Evolutionary conservation across 2,888 invertebrate genomes (phyloP).

Genomic region (Chrysolina americana): DNA sequence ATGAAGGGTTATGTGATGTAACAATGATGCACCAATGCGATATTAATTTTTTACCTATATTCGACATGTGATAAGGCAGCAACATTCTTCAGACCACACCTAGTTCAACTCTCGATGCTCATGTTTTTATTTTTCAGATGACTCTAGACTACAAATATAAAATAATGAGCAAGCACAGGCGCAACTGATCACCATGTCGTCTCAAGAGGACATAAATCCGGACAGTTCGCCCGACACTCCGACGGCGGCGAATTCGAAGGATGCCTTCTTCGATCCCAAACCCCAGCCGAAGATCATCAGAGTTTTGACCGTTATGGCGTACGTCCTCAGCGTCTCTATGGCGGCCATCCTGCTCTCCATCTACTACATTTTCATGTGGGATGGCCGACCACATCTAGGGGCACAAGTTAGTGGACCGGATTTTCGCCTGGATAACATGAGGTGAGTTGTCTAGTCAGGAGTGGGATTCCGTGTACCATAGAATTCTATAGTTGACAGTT

Average conservation of each 20-base stretch:
- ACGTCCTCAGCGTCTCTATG: constrained; percentile 88
- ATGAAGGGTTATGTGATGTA: too few species aligned
- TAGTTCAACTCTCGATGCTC: too few species aligned
- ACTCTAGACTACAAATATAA: not conserved
- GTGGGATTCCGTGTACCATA: too few species aligned
- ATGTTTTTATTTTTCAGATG: constrained; percentile 14
- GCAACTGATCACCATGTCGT: constrained; percentile 47
- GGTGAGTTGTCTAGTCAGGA: not conserved
- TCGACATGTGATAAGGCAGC: too few species aligned
- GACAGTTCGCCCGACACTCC: constrained; percentile 48
- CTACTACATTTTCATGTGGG: constrained; percentile 88
- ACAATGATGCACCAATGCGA: too few species aligned
- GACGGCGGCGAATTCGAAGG: constrained; percentile 45
- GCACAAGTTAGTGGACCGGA: constrained; percentile 37
- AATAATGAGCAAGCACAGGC: constrained; percentile 5
- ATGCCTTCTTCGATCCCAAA: constrained; percentile 59
- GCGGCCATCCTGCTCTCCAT: constrained; percentile 86
- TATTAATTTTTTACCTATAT: too few species aligned
- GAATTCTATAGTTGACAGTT: too few species aligned
- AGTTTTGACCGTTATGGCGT: constrained; percentile 84
- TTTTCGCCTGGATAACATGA: constrained; percentile 20
- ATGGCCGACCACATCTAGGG: constrained; percentile 73
- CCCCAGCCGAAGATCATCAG: constrained; percentile 70
- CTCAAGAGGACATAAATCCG: constrained; percentile 54
- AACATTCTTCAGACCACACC: too few species aligned